Evolutionary conservation across 2,888 invertebrate genomes (phyloP).

Genomic region (Tetropium fuscum): DNA sequence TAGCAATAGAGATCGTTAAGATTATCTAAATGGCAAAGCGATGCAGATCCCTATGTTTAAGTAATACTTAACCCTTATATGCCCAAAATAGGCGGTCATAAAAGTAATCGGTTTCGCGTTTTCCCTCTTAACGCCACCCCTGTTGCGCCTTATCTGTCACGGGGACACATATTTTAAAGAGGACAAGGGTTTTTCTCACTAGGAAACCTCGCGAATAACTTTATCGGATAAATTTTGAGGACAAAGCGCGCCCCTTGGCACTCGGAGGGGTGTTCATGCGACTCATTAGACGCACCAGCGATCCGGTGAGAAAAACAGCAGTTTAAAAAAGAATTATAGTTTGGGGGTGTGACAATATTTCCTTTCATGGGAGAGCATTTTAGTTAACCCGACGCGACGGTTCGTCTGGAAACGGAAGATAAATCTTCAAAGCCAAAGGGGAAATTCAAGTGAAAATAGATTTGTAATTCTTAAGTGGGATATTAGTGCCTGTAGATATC

Average conservation of each 20-base stretch:
- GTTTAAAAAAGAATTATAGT: constrained; percentile 37
- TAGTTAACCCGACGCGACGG: constrained; percentile 24
- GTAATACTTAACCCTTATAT: background rate
- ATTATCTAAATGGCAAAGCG: constrained; percentile 1
- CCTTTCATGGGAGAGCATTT: constrained; percentile 24
- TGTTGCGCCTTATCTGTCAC: constrained; percentile 26
- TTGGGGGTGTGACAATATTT: constrained; percentile 36
- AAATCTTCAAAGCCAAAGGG: constrained; percentile 24
- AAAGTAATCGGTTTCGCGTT: background rate
- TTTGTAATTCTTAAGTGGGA: constrained; percentile 8
- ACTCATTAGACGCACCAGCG: constrained; percentile 39
- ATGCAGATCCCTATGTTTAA: background rate
- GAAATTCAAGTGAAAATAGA: constrained; percentile 12
- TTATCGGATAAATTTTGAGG: constrained; percentile 25
- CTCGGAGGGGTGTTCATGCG: constrained; percentile 33
- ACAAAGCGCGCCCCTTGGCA: constrained; percentile 17
- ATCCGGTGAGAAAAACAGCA: constrained; percentile 33
- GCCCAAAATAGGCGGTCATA: constrained; percentile 1
- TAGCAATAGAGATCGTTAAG: background rate
- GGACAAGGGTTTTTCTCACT: constrained; percentile 22
- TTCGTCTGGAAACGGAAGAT: constrained; percentile 25
- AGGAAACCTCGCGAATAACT: constrained; percentile 26
- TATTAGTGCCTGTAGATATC: constrained; percentile 5
- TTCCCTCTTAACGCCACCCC: constrained; percentile 20
- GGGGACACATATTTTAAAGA: constrained; percentile 13